Evolutionary conservation across 92 coral and sea anemone genomes (phyloP), one percentile per base, ranked within the genome.

Genomic region (Desmophyllum pertusum): DNA sequence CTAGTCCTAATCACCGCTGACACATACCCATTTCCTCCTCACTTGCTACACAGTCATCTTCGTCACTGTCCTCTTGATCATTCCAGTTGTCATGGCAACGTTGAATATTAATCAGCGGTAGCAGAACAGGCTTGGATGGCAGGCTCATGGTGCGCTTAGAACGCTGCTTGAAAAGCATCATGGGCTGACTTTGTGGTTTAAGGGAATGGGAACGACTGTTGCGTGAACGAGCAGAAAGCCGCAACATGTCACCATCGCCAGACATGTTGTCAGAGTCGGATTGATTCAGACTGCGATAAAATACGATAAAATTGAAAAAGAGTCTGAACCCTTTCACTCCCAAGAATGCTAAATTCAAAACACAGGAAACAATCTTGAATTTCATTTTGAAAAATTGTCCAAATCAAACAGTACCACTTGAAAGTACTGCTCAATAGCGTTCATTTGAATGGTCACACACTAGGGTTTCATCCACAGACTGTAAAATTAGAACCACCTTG

Each of bases 141-240:
- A 82, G 61, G 79, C 86, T 82, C 86, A 82, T 71, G 41, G 86
- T 82, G n/a, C 86, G 86, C 31, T 82, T 82, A n/a, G 86, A 82
- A 41, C 86, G 85, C 53, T 81, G 86, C 55, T 53, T 82, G 79
- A 72, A 42, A 21, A 35, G 45, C 27, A 73, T 29, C 42, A 71
- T 72, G 36, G 79, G 86, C 71, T 71, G 79, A 41, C 86, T 73
- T 41, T 53, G 70, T 53, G 86, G 86, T 61, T 82, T 82, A 27
- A 82, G 86, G 45, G 86, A 82, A 41, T 82, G 86, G 43, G 86
- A 82, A 14, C 86, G 86, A 40, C 31, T 72, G 69, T 35, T 71
- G 55, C 86, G 86, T 11, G 86, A 29, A 35, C 67, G 63, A 36
- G 84, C 10, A 37, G 67, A 53, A 25, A 50, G 84, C 10, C 84